Evolutionary conservation across 2,113 vertebrate species (phyloP), one percentile per base, ranked within the genome.

Genomic region (Murina feae): DNA sequence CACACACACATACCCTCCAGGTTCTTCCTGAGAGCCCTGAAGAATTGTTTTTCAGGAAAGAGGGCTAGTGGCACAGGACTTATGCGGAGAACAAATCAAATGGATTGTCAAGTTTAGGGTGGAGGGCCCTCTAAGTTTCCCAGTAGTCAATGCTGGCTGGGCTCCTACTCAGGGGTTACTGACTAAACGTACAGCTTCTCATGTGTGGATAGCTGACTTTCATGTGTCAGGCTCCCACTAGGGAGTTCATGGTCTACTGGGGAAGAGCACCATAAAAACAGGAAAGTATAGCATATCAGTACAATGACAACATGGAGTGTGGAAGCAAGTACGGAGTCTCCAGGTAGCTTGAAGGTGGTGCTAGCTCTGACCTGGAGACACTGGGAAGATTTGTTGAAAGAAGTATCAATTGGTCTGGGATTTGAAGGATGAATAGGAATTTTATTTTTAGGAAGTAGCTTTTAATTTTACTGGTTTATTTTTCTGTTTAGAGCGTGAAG

Each of bases 351-450:
- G 53, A 39, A 53, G 10, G n/a, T 39, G 6, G 5, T 42, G 6
- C 23, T 17, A 87, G 32, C 17, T 86, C 32, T 75, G 39, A 49
- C 55, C 49, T 47, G 58, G 23, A 90, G 66, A 14, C 53, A 80
- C 47, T 30, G 53, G 75, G 75, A 89, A 75, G 42, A 71, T 80
- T 65, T 44, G 9, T 23, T 80, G 51, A 47, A 69, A 68, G 5
- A 53, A 53, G 7, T 21, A 47, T 32, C 32, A 44, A 78, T 18
- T 51, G 28, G 20, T 18, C 35, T 25, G 21, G 58, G 47, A 80
- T 92, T 92, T 82, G 23, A 69, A 69, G 75, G 30, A 79, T 93
- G 75, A 85, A 82, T 74, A 93, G 53, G 78, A 78, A 60, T 85
- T 58, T 93, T 76, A 49, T 76, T 49, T 53, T 63, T 39, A 72